Conservation (phyloP, 2,797 vertebrate genomes). For the Aplochiton taeniatus region DNA sequence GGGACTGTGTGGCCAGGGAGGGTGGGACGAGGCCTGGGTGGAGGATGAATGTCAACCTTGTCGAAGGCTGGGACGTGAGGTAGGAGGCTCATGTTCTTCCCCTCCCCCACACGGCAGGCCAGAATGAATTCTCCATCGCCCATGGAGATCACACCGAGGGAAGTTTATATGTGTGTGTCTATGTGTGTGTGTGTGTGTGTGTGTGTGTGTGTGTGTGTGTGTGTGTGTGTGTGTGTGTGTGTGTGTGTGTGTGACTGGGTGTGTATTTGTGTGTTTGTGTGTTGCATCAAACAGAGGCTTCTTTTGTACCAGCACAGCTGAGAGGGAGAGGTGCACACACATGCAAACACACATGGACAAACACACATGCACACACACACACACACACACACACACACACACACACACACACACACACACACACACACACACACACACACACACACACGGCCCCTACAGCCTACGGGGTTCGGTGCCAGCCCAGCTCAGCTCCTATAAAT, state of each 20-base stretch:
- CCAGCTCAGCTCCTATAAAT: conserved; percentile 3
- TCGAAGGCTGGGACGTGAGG: neutral
- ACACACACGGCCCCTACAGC: neutral
- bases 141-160: neutral
- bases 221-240: conserved; percentile 18
- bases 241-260: conserved; percentile 9
- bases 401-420: conserved; percentile 1
- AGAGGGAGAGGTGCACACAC: conserved; percentile 3
- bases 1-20: too few relatives aligned
- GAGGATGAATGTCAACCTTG: conserved; percentile 20
- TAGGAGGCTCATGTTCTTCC: conserved; percentile 6
- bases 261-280: conserved; percentile 14
- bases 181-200: conserved; percentile 12
- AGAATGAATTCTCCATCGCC: conserved; percentile 7
- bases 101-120: neutral
- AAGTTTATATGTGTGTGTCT: conserved; percentile 8
- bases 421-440: conserved; percentile 21
- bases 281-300: neutral
- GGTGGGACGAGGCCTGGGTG: neutral
- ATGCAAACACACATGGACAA: conserved; percentile 6
- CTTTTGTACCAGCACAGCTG: neutral
- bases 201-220: neutral
- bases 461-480: neutral
- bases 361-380: conserved; percentile 4
- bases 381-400: conserved; percentile 3